phyloP scores from a whole-genome alignment of 2,113 vertebrate species.

The Dissostichus mawsoni region DNA sequence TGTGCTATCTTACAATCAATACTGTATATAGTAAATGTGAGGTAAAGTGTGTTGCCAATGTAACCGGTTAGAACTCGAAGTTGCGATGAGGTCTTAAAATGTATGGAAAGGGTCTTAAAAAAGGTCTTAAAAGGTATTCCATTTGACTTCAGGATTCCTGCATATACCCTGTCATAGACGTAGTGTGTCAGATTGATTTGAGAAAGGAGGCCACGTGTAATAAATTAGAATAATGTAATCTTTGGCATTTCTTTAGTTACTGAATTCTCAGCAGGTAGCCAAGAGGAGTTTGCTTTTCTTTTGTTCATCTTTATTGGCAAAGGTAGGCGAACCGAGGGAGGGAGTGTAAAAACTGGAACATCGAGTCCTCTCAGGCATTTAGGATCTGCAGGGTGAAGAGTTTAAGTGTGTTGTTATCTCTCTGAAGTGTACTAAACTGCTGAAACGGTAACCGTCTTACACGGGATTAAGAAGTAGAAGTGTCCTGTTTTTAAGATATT shows the following conservation, averaged over 20 bases:
- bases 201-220: not conserved
- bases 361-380: not conserved
- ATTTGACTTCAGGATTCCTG: no score
- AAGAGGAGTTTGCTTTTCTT: not conserved
- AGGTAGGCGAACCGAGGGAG: not conserved
- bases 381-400: not conserved
- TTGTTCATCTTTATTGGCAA: not conserved
- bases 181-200: not conserved
- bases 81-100: no score
- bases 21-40: no score
- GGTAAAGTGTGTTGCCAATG: no score
- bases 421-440: slow-evolving; percentile 1
- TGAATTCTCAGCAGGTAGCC: not conserved
- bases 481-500: not conserved
- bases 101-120: no score
- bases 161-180: not conserved
- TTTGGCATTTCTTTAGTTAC: not conserved
- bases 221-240: not conserved
- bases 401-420: not conserved
- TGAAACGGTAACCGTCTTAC: not conserved
- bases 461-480: not conserved
- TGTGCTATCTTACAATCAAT: no score
- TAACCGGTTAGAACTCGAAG: no score
- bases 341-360: not conserved
- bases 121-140: no score